Conservation (phyloP, 2,113 vertebrate species). For the Mirounga angustirostris region DNA sequence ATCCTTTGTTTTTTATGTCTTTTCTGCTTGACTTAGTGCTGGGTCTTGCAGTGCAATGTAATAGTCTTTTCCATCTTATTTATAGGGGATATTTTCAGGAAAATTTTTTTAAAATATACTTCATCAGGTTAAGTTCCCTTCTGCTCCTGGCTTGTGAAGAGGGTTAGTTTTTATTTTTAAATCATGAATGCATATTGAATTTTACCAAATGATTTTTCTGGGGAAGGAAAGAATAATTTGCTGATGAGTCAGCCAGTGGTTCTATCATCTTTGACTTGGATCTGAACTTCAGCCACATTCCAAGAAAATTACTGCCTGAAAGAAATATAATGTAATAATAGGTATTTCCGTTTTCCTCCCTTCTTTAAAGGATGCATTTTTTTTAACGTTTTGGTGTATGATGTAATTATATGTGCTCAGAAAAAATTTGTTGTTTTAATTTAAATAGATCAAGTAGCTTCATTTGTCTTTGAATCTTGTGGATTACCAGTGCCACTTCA, state of each 20-base stretch:
- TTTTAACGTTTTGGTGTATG: not conserved
- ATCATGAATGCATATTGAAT: not conserved
- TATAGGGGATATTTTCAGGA: not conserved
- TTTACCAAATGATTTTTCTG: not conserved
- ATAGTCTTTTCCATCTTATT: not conserved
- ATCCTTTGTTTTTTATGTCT: not conserved
- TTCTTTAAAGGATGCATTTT: not conserved
- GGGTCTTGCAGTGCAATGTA: too few species aligned
- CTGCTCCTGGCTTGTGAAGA: not conserved
- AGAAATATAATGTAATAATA: not conserved
- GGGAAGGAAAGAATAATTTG: not conserved
- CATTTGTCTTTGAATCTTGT: constrained; percentile 73
- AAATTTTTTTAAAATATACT: not conserved
- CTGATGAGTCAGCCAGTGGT: not conserved
- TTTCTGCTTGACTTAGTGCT: not conserved
- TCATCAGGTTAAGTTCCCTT: not conserved
- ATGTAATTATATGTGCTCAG: not conserved
- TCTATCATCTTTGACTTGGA: constrained; percentile 85
- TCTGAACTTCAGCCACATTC: constrained; percentile 89
- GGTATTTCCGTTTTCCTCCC: not conserved
- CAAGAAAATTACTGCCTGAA: constrained; percentile 78
- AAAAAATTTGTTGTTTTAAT: not conserved
- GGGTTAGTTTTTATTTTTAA: not conserved
- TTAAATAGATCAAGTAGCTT: not conserved
- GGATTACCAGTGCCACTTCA: not conserved